A percentile compares a stretch with the other conserved stretches of the same genome.
Conservation (phyloP, 2,797 vertebrate genomes). For the Emys orbicularis region DNA sequence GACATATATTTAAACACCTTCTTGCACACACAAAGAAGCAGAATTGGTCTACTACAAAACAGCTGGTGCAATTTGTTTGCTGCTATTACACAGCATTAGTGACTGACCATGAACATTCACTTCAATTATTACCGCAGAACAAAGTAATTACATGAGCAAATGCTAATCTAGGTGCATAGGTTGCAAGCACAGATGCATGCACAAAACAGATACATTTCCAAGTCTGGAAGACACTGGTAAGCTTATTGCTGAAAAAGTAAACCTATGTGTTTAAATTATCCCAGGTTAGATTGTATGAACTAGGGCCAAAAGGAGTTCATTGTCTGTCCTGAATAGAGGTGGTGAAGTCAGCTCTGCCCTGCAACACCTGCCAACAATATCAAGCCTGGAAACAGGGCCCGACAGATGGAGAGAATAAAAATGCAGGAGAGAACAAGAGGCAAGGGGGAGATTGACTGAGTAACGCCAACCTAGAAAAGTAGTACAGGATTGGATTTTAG, state of each 20-base stretch:
- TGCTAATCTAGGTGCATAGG: background rate
- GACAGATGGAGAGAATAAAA: background rate
- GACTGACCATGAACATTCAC: background rate
- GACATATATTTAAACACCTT: background rate
- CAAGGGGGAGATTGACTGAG: background rate
- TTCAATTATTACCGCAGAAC: background rate
- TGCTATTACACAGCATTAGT: background rate
- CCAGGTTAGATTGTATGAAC: background rate
- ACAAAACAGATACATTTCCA: background rate
- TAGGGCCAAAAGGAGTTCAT: background rate
- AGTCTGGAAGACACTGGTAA: background rate
- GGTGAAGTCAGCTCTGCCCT: no score
- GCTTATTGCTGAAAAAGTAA: background rate
- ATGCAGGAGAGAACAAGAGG: background rate
- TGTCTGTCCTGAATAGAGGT: background rate
- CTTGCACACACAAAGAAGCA: background rate
- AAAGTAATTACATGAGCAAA: background rate
- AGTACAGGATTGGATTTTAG: background rate
- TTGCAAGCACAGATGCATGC: background rate
- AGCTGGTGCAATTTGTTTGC: background rate
- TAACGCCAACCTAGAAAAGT: background rate
- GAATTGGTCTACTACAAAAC: background rate
- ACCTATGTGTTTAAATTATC: background rate
- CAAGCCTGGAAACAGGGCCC: background rate
- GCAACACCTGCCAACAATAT: background rate